Conservation (phyloP, 1,140 invertebrate species). For the Thaumetopoea pityocampa region DNA sequence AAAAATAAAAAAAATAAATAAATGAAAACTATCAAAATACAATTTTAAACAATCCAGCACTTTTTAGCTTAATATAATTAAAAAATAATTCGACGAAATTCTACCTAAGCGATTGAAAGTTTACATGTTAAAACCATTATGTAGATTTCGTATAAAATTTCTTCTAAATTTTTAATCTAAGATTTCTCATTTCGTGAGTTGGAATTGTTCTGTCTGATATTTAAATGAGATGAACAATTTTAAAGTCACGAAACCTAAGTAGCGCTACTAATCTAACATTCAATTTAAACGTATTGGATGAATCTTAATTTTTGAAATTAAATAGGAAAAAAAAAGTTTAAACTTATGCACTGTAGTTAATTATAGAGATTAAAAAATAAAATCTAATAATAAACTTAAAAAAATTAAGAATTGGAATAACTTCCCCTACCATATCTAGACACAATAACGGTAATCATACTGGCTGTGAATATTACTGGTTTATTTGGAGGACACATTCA, state of each 20-base stretch:
- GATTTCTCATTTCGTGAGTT: conserved; percentile 30
- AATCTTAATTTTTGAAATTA: conserved; percentile 62
- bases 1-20: conserved; percentile 19
- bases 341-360: conserved; percentile 72
- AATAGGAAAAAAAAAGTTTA: conserved; percentile 66
- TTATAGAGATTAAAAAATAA: conserved; percentile 63
- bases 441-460: conserved; percentile 69
- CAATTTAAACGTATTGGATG: conserved; percentile 60
- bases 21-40: conserved; percentile 44
- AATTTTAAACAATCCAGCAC: conserved; percentile 59
- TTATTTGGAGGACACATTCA: conserved; percentile 50
- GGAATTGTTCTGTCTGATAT: conserved; percentile 13
- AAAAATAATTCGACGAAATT: conserved; percentile 59
- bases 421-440: conserved; percentile 65
- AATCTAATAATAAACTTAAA: conserved; percentile 57
- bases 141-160: conserved; percentile 70
- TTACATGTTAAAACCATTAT: conserved; percentile 59
- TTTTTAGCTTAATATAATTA: conserved; percentile 67
- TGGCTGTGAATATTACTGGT: conserved; percentile 69
- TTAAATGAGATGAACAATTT: conserved; percentile 11
- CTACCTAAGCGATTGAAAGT: conserved; percentile 55
- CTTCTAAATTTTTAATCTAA: conserved; percentile 69
- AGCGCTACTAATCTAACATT: conserved; percentile 59
- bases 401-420: conserved; percentile 44
- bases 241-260: conserved; percentile 26